Base-by-base conservation (phyloP, 2,797 vertebrate genomes). In the Coranthus polyacanthus region DNA sequence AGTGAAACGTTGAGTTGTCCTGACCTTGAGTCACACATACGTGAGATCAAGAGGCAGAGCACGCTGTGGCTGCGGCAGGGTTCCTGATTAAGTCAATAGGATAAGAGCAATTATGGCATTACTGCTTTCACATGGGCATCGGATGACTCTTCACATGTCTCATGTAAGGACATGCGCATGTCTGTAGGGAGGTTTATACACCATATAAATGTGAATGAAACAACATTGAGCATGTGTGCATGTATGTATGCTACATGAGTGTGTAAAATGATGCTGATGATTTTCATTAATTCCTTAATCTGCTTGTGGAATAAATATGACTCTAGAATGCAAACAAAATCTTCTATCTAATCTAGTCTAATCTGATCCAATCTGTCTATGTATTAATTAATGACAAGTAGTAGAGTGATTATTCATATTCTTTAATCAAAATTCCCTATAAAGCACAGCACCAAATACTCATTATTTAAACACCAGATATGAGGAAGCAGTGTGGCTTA, bases 101-200 rank as follows among this genome's bases (percentile, higher is more conserved):
- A 93, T 93, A 36, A 93, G 77, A 72, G 72, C 82, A 90, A 90
- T 93, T 89, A 93, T 72, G 72, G 81, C 68, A 88, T 91, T 91
- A 92, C 73, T 84, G 78, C 71, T 70, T 90, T 89, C 89, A 91
- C 89, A 90, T 88, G 89, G 88, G 78, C 87, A 87, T 60, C 75
- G 83, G 87, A 69, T 81, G 86, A 84, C 74, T 84, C 68, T 75
- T 75, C 89, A 90, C 90, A 90, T 92, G 89, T 67, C 73, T 53
- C 42, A 12, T 43, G 34, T 42, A 61, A 53, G 47, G 47, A 62
- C 56, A 47, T 41, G 42, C 57, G 13, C 70, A 46, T 52, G 45
- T 75, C 13, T 64, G 26, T 68, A 15, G 13, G 24, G 24, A 0
- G 29, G 3, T 32, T 8, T 5, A 21, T 24, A 15, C 12, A 52